phyloP scores from a whole-genome alignment of 2,113 vertebrate species.

The Psilopogon haemacephalus region DNA sequence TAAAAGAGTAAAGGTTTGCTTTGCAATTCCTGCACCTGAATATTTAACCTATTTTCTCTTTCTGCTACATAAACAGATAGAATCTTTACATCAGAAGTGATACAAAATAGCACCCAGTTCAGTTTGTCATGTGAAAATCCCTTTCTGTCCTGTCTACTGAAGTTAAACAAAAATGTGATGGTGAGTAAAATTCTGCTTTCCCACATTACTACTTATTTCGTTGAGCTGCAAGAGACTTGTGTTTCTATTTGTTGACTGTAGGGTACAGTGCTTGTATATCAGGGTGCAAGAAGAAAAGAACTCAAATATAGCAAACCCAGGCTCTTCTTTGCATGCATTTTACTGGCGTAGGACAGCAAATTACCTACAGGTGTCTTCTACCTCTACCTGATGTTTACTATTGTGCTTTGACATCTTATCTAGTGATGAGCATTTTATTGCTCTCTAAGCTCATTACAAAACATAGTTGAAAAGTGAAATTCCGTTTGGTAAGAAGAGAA shows the following conservation, averaged over 20 bases:
- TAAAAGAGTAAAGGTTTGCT: not conserved
- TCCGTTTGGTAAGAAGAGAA: not conserved
- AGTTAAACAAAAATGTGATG: not conserved
- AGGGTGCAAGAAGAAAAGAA: not conserved
- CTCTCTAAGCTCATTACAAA: not conserved
- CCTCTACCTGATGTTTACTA: not conserved
- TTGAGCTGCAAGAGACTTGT: not conserved
- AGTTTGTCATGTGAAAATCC: not conserved
- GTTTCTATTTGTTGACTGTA: not conserved
- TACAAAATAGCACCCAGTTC: not conserved
- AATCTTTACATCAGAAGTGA: not conserved
- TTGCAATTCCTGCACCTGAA: not conserved
- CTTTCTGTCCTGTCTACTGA: not conserved
- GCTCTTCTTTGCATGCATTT: not conserved
- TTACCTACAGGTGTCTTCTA: not conserved
- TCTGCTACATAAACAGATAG: not conserved
- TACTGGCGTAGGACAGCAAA: not conserved
- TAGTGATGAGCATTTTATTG: not conserved
- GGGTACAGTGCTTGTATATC: not conserved
- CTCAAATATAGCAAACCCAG: not conserved
- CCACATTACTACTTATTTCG: not conserved
- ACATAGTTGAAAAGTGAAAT: not conserved
- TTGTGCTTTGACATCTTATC: not conserved
- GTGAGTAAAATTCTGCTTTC: not conserved
- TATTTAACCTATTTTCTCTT: not conserved